phyloP scores from a whole-genome alignment of 2,113 vertebrate species.

The Entosphenus tridentatus region DNA sequence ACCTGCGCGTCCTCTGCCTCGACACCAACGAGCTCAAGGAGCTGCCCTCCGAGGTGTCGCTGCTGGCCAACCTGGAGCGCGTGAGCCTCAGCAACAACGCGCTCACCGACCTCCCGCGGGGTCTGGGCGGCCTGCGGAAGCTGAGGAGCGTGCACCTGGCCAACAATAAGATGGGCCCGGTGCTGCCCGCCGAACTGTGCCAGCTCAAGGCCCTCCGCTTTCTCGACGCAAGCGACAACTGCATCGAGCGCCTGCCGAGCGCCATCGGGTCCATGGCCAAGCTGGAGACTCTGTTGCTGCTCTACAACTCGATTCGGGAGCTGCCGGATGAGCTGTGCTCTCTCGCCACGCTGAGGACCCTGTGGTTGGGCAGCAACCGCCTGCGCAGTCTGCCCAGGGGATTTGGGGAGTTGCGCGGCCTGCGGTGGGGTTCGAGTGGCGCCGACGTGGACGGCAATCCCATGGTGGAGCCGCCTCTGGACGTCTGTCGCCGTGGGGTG shows the following conservation, averaged over 20 bases:
- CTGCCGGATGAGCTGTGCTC: constrained; percentile 14
- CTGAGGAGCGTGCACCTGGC: constrained; percentile 20
- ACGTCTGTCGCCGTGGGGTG: constrained; percentile 18
- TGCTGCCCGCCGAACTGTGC: constrained; percentile 16
- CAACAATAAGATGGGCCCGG: constrained; percentile 14
- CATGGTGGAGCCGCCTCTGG: constrained; percentile 15
- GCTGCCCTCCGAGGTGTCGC: constrained; percentile 16
- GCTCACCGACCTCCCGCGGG: constrained; percentile 13
- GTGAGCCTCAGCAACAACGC: constrained; percentile 20
- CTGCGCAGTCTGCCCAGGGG: constrained; percentile 13
- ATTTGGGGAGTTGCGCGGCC: constrained; percentile 16
- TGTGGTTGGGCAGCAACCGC: constrained; percentile 19
- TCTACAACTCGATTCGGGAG: constrained; percentile 15
- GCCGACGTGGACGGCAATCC: constrained; percentile 21
- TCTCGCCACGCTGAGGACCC: constrained; percentile 12
- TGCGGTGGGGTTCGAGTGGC: constrained; percentile 17
- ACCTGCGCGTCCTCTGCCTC: constrained; percentile 15
- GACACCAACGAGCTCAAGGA: constrained; percentile 20
- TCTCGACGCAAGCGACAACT: constrained; percentile 19
- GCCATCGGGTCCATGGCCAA: constrained; percentile 14
- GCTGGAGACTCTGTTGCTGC: constrained; percentile 15
- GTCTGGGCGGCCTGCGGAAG: constrained; percentile 16
- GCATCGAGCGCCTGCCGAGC: constrained; percentile 13
- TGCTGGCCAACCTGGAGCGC: constrained; percentile 15
- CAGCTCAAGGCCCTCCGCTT: constrained; percentile 17